Base-by-base conservation (phyloP, 2,888 invertebrate genomes). In the Aleiodes testaceus region DNA sequence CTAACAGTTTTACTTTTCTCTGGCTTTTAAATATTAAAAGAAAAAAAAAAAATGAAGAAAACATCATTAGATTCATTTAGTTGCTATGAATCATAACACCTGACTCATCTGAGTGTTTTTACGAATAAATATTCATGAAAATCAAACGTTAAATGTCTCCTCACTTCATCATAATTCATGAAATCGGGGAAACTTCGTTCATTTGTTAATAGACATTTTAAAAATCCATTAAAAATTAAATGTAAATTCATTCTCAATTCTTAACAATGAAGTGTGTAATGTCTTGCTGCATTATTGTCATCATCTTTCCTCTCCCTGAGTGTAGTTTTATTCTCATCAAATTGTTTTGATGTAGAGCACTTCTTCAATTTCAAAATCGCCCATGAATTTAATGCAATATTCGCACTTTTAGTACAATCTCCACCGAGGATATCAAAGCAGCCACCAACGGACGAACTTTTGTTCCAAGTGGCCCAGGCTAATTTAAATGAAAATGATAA, bases 361-460 rank as follows among this genome's bases (percentile, higher is more conserved):
- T 36, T 11, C 6, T 36, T 36, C 36, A 26, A 26, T 5, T 3
- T 9, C 9, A 11, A 36, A 36, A 7, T 36, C 2, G 36, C 36
- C 70, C 18, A 50, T 36, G 36, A 36, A 36, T 36, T 36, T 36
- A 36, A 36, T 26, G 26, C 1, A 26, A 73, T 70, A 20, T 20
- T 75, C n/a, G n/a, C n/a, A n/a, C n/a, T 74, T 73, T 69, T 87
- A 95, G 95, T 93, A 85, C 95, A 95, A 86, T 95, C 95, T 79
- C 97, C 97, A 75, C 97, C 97, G 70, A 91, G 93, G 87, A 97
- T 97, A 85, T 93, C 94, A 76, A 97, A 97, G 88, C 96, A 97
- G 88, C 97, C 97, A 53, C 95, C 96, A 63, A 93, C 94, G 73
- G 96, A 96, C 85, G 97, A 97, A 89, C 91, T 95, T 80, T 91